Conservation (phyloP, 2,888 invertebrate genomes). For the Aricia artaxerxes region DNA sequence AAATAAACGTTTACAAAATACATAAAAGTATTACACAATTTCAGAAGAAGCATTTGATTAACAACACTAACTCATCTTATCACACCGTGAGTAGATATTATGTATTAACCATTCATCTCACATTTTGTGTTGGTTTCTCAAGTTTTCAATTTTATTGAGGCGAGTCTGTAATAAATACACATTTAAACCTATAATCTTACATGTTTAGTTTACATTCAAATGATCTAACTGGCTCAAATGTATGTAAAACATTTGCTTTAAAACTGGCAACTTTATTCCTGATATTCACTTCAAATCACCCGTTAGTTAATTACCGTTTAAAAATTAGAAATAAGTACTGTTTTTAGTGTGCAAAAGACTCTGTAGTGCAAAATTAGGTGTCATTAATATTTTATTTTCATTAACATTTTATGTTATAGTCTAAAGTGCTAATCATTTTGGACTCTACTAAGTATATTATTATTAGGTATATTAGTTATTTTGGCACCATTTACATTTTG, state of each 20-base stretch:
- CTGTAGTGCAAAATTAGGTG: background rate
- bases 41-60: background rate
- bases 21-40: slow-evolving; percentile 23
- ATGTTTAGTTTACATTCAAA: background rate
- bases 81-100: slow-evolving; percentile 27
- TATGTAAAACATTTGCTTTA: background rate
- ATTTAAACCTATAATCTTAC: background rate
- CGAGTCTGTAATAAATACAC: background rate
- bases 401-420: background rate
- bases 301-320: background rate
- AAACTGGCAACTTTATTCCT: background rate
- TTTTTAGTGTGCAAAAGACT: background rate
- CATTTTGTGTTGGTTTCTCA: slow-evolving; percentile 21
- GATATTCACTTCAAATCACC: background rate
- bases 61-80: slow-evolving; percentile 25
- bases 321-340: too few relatives aligned
- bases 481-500: background rate
- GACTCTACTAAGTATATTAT: background rate
- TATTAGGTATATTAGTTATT: background rate
- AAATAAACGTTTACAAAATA: slow-evolving; percentile 21
- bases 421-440: background rate
- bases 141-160: background rate
- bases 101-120: slow-evolving; percentile 14
- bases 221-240: background rate
- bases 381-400: background rate